Base-by-base conservation (phyloP, 2,113 vertebrate species). In the Scopus umbretta region DNA sequence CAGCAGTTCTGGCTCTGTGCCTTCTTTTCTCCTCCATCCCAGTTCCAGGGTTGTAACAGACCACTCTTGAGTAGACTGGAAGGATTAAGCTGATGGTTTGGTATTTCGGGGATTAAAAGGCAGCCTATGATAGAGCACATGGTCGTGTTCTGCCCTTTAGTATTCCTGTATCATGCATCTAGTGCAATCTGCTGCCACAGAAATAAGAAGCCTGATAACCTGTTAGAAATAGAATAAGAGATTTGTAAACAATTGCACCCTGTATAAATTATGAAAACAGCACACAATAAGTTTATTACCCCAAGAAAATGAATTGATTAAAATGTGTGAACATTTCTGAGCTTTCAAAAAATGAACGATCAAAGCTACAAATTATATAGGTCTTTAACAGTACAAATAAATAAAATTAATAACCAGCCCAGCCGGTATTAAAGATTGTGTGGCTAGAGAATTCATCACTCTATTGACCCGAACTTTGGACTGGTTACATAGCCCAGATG, bases 111-210 rank as follows among this genome's bases (percentile, higher is more conserved):
- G 74, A 78, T 93, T 71, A 94, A 96, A 96, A 96, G 78, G 62
- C 67, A 88, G 78, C 76, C 72, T 84, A 61, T 68, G 62, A 50
- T 68, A 92, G 67, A 92, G 73, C 95, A 96, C 96, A 81, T 96
- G 93, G 89, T 92, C 65, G 21, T 95, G 93, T 94, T 90, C 82
- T 97, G 96, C 94, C 95, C 95, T 97, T 97, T 91, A 86, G 36
- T 93, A 94, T 95, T 93, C 93, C 93, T 96, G 7, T 80, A 87
- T 92, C 32, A 87, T 86, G 47, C 73, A 94, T 88, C 68, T 68
- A 91, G 91, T 72, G 63, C 92, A 97, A 97, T 97, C 96, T 96
- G 94, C 94, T 97, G 78, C 94, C 58, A 62, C 29, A 59, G 79
- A 97, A 93, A 73, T 34, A 87, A 11, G 76, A 94, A 88, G 40